Conservation (phyloP, 2,113 vertebrate genomes). For the Strigops habroptila region DNA sequence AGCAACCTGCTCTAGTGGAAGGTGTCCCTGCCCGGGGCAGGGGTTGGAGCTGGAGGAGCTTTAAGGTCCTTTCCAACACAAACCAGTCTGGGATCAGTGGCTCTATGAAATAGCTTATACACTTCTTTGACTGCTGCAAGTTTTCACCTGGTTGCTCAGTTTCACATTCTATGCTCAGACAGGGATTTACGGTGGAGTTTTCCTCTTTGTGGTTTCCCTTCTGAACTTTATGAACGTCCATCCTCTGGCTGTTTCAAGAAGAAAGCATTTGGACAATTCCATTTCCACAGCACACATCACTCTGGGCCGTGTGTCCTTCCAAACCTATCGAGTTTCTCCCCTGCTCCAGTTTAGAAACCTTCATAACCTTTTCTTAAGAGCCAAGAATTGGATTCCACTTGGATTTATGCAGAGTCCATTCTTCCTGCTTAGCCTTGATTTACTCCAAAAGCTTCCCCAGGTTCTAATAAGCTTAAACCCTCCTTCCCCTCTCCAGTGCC, state of each 20-base stretch:
- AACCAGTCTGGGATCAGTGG: background rate
- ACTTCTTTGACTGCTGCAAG: background rate
- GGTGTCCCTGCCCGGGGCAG: background rate
- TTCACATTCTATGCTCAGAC: accelerated
- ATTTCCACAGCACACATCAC: background rate
- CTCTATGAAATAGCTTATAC: background rate
- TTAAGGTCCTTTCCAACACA: background rate
- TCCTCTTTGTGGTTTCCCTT: background rate
- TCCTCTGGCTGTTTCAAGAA: background rate
- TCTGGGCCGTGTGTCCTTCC: background rate
- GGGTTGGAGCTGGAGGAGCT: background rate
- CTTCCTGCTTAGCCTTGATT: background rate
- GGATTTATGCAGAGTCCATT: background rate
- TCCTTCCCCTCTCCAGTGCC: background rate
- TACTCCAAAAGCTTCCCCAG: background rate
- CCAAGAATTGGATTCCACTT: background rate
- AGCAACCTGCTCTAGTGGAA: background rate
- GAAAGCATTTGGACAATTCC: background rate
- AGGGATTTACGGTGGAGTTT: background rate
- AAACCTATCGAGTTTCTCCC: background rate
- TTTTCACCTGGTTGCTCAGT: background rate
- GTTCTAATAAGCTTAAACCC: background rate
- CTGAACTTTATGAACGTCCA: background rate
- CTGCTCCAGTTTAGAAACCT: background rate
- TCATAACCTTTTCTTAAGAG: background rate